Conservation (phyloP, 2,888 invertebrate genomes). For the Acleris laterana region DNA sequence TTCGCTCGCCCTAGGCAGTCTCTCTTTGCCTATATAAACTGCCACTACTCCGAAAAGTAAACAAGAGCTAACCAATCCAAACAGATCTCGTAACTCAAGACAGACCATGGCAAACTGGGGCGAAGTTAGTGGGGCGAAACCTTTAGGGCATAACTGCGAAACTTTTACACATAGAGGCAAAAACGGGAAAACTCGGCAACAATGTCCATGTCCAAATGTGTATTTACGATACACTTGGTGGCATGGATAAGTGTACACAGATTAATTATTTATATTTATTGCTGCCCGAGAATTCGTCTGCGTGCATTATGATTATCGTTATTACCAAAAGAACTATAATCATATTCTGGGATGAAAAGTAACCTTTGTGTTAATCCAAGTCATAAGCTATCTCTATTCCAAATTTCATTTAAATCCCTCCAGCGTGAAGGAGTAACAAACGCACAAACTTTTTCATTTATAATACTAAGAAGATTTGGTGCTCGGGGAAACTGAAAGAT, state of each 20-base stretch:
- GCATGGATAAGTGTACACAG: not conserved
- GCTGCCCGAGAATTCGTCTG: no score
- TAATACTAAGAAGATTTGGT: no score
- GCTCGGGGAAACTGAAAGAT: no score
- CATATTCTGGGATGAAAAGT: no score
- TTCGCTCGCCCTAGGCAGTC: not conserved
- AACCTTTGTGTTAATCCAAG: no score
- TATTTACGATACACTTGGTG: constrained; percentile 24
- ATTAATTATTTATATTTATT: not conserved
- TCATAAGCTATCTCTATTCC: no score
- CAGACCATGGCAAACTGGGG: constrained; percentile 11
- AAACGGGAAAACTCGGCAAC: constrained; percentile 39
- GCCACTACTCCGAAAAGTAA: not conserved
- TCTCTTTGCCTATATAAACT: not conserved
- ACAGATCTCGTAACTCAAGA: not conserved
- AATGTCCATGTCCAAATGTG: constrained; percentile 34
- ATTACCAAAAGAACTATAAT: no score
- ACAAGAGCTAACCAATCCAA: constrained; percentile 12
- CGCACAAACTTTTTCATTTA: no score
- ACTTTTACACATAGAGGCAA: constrained; percentile 39
- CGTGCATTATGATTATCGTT: no score
- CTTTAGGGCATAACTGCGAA: constrained; percentile 36
- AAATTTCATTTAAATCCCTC: no score
- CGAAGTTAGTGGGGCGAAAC: constrained; percentile 26
- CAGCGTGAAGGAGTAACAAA: no score